A percentile compares a stretch with the other conserved stretches of the same genome.
phyloP scores from a whole-genome alignment of 2,797 vertebrate species.

The Spea hammondii region DNA sequence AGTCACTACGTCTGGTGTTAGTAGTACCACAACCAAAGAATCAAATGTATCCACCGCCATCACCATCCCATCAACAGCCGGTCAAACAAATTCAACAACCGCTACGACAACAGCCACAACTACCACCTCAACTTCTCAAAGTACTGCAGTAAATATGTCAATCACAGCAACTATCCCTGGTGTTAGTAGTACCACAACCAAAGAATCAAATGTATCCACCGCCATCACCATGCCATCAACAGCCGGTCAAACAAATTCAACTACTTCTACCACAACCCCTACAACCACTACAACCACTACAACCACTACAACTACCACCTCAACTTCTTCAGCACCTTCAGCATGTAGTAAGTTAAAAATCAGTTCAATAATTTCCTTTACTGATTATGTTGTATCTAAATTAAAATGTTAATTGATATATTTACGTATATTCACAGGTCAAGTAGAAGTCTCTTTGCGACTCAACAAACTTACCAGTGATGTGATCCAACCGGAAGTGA shows the following conservation, averaged over 20 bases:
- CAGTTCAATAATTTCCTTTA: neutral
- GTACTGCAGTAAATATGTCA: neutral
- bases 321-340: constrained; percentile 1
- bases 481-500: neutral
- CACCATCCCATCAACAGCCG: neutral
- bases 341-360: constrained; percentile 17
- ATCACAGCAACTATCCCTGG: neutral
- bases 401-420: neutral
- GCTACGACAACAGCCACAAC: neutral
- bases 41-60: neutral
- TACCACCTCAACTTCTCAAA: neutral
- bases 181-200: neutral
- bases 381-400: neutral
- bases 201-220: neutral
- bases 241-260: neutral
- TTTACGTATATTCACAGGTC: constrained; percentile 3
- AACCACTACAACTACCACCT: constrained; percentile 2
- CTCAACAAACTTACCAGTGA: constrained; percentile 30
- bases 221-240: neutral
- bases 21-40: neutral
- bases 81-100: neutral
- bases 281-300: neutral
- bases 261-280: neutral
- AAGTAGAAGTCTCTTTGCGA: constrained; percentile 7
- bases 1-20: neutral